Evolutionary conservation across 1,140 invertebrate species (phyloP), one percentile per base, ranked within the genome.

Genomic region (Brachionus calyciflorus): DNA sequence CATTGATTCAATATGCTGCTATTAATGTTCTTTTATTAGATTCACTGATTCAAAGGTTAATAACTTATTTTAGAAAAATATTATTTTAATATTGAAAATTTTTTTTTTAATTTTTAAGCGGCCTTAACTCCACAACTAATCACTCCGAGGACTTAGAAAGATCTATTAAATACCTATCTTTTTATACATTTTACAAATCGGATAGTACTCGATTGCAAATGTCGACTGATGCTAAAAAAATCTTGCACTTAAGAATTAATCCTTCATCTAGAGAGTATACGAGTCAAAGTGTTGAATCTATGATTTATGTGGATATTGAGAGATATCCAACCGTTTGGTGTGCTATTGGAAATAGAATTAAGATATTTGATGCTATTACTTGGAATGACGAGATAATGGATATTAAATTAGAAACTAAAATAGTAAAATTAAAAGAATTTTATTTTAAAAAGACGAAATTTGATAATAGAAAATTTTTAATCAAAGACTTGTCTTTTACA

Each of bases 151-250:
- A 51, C 26, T 49, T 49, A 19, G 69, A 73, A 10, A 41, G 30
- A 73, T 65, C 60, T 24, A 14, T 65, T 30, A 44, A 65, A 65
- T 44, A 44, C 9, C 19, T 65, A 3, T 44, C 37, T 21, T 65
- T 24, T 24, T 65, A 65, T 19, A 21, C 60, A 26, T 24, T 65
- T n/a, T 12, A 65, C 24, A 65, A 65, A 65, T 44, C 19, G 12
- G 21, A 65, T 24, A 14, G 7, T 14, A 24, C 17, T 19, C 26
- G 33, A 28, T 70, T 48, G 0, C 24, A 41, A 24, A 33, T 49
- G 69, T 55, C 69, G 3, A 51, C 33, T n/a, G 69, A 49, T 73
- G 69, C 46, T 28, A 73, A 55, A n/a, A 51, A 73, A 73, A 51
- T 73, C 24, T 28, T 49, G 19, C 28, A 73, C 30, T 33, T 73